Base-by-base conservation (phyloP, 2,888 invertebrate species). In the Andrena flavipes region DNA sequence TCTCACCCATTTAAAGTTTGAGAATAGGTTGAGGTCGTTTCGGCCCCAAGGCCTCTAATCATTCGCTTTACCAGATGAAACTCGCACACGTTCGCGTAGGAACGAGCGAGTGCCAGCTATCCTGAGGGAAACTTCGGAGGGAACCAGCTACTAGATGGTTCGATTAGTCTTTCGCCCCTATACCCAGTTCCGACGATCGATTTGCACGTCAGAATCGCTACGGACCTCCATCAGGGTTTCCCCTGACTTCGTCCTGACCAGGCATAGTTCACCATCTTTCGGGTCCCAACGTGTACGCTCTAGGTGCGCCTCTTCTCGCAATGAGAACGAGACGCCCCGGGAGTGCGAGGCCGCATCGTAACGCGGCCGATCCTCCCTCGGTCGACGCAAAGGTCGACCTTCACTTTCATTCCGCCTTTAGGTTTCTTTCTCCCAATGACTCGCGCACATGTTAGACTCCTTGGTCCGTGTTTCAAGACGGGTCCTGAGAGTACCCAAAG, bases 401-500 rank as follows among this genome's bases (percentile, higher is more conserved):
- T 96, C 94, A 95, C 96, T 96, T 96, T 96, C 96, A 95, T 95
- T 96, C 87, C 95, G 96, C 96, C 95, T 95, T 94, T 95, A 94
- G 95, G 95, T 95, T 95, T 90, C 95, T 13, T 96, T 42, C 42
- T 42, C 42, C 42, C 42, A 42, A 42, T 42, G 42, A 42, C 42
- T 42, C 42, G 42, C 42, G 95, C 94, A 96, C 95, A 95, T 95
- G 96, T 95, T 96, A 95, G 95, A 96, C 96, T 96, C 95, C 96
- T 96, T 70, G 96, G 96, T 96, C 96, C 96, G 96, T 96, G 96
- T 96, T 96, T 96, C 96, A 96, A 96, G 42, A 42, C 42, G 42
- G 42, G 42, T 42, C 42, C 42, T 42, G 42, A 42, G 42, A 42
- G 42, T 42, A 42, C 42, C 42, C 42, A 42, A 42, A 42, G 42